Conservation (phyloP, 2,888 invertebrate species). For the Altica lythri region DNA sequence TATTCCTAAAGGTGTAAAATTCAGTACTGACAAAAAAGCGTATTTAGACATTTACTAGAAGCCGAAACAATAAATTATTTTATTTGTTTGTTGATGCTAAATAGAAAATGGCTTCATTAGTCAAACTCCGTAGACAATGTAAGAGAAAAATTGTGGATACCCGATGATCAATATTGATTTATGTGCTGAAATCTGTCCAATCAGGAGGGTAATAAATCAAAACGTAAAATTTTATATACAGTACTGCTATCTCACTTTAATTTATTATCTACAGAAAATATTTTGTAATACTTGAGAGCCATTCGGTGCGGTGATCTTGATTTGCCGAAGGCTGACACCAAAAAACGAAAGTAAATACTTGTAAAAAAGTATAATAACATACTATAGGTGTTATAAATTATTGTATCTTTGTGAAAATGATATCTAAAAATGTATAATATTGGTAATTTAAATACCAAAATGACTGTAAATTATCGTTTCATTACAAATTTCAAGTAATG, state of each 20-base stretch:
- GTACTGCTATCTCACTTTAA: slow-evolving; percentile 32
- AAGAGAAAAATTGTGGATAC: slow-evolving; percentile 35
- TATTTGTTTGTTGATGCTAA: slow-evolving; percentile 18
- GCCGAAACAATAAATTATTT: slow-evolving; percentile 22
- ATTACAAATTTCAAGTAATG: too few relatives aligned
- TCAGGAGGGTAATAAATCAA: slow-evolving; percentile 39
- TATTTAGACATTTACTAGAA: slow-evolving; percentile 4
- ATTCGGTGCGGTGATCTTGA: slow-evolving; percentile 20
- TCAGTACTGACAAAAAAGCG: slow-evolving; percentile 1
- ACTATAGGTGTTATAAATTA: slow-evolving; percentile 19
- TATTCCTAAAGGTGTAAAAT: too few relatives aligned
- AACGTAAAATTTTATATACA: slow-evolving; percentile 32
- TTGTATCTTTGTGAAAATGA: neutral
- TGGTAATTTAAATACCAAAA: too few relatives aligned
- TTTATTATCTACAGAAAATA: slow-evolving; percentile 34
- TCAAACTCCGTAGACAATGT: slow-evolving; percentile 20
- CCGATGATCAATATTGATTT: slow-evolving; percentile 36
- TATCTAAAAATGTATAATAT: too few relatives aligned
- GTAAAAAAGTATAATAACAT: slow-evolving; percentile 21
- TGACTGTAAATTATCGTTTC: too few relatives aligned
- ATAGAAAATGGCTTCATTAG: slow-evolving; percentile 30
- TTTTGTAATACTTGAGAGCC: slow-evolving; percentile 27
- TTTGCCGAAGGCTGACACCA: slow-evolving; percentile 20
- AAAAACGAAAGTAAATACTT: slow-evolving; percentile 25
- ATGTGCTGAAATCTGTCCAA: slow-evolving; percentile 38